Conservation (phyloP, 2,113 vertebrate genomes). For the Forbesichthys agassizii region DNA sequence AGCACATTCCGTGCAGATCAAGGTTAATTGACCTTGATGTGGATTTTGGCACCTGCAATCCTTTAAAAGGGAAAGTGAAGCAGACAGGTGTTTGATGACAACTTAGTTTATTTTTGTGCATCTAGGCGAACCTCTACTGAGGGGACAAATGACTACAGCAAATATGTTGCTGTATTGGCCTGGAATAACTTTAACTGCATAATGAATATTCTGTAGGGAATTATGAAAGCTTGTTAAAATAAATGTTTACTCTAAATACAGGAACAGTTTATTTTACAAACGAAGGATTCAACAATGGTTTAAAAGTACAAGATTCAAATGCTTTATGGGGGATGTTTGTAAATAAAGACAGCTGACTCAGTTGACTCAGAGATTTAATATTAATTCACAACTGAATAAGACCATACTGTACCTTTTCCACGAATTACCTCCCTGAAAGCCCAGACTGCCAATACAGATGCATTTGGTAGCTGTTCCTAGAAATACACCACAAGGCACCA, state of each 20-base stretch:
- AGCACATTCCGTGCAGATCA: background rate
- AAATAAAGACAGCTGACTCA: background rate
- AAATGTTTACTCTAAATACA: slow-evolving; percentile 40
- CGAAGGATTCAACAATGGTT: slow-evolving; percentile 30
- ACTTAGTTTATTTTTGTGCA: background rate
- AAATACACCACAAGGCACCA: slow-evolving; percentile 18
- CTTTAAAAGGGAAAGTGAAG: background rate
- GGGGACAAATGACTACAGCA: slow-evolving; percentile 8
- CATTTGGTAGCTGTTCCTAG: slow-evolving; percentile 23
- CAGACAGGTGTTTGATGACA: slow-evolving; percentile 6
- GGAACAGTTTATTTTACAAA: slow-evolving; percentile 24
- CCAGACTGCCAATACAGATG: background rate
- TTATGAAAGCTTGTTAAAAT: slow-evolving; percentile 31
- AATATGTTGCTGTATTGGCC: slow-evolving; percentile 34
- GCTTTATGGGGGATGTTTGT: background rate
- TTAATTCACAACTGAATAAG: slow-evolving; percentile 14
- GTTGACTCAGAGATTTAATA: slow-evolving; percentile 1
- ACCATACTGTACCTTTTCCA: background rate
- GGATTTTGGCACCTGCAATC: slow-evolving; percentile 3
- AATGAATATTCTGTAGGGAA: slow-evolving; percentile 41
- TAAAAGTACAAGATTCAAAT: background rate
- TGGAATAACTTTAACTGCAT: slow-evolving; percentile 47
- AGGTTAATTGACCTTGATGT: slow-evolving; percentile 9
- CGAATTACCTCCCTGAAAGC: background rate
- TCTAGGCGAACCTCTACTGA: slow-evolving; percentile 11